Base-by-base conservation (phyloP, 2,113 vertebrate genomes). In the Megalops atlanticus region DNA sequence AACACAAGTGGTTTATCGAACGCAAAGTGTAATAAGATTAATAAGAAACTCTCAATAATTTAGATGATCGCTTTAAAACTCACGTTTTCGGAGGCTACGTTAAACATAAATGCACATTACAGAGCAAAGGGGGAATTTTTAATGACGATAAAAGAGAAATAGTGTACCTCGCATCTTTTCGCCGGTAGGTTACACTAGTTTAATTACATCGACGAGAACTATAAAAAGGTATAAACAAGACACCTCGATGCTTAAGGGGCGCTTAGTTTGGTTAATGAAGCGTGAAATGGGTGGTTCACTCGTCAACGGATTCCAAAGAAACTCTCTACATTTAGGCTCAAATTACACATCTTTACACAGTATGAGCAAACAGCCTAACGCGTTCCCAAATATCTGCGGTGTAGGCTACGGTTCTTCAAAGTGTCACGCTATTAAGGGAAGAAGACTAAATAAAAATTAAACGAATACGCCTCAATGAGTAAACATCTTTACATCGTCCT, bases 201-300 rank as follows among this genome's bases (percentile, higher is more conserved):
- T 31, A 64, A 31, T 64, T 64, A 10, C 58, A 64, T 31, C 11
- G 58, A 64, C 6, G n/a, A n/a, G n/a, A 27, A 64, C 43, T 45
- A 14, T 45, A 45, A 77, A n/a, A 41, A 69, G 39, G 8, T 41
- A 12, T 41, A 12, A 78, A 47, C 40, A 31, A 27, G 77, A 24
- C 33, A 14, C 31, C 31, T 6, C 0, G 15, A 64, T 27, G 64
- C 31, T n/a, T 21, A 14, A 15, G 21, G 77, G 58, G 27, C 33
- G 18, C 31, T 72, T 47, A 58, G 0, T 16, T 4, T 49, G 68
- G 8, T 16, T 73, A 80, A 73, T 39, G 78, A 73, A 80, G 41
- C 78, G 43, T 39, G 69, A 80, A 73, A 73, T 79, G 27, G 78
- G 68, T 38, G 78, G 33, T 73, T 80, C 68, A 49, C 78, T 72